Evolutionary conservation across 2,888 invertebrate genomes (phyloP).

Genomic region (Apodemia duryi): DNA sequence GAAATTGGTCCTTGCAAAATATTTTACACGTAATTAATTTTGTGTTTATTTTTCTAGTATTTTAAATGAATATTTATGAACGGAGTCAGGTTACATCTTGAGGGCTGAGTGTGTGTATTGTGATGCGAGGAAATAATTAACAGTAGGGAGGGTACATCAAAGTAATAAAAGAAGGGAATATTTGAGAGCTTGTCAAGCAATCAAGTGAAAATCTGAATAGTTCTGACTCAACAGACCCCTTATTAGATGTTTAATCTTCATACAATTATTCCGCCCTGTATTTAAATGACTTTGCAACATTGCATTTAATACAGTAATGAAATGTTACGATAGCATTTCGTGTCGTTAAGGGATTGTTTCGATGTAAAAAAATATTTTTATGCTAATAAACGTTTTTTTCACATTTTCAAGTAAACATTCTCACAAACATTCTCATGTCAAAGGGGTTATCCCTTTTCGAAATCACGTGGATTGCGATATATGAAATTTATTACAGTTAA

Average conservation of each 20-base stretch:
- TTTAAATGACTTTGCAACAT: constrained; percentile 70
- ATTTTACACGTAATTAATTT: background rate
- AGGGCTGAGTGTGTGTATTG: constrained; percentile 60
- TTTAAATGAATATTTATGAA: constrained; percentile 63
- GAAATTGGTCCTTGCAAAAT: too few species aligned
- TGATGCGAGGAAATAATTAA: constrained; percentile 73
- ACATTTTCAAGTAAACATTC: too few species aligned
- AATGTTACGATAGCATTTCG: constrained; percentile 21
- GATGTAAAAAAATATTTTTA: too few species aligned
- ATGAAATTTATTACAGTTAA: too few species aligned
- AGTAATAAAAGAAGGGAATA: constrained; percentile 70
- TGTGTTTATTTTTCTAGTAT: background rate
- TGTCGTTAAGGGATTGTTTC: background rate
- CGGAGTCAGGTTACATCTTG: constrained; percentile 49
- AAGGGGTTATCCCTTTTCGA: constrained; percentile 11
- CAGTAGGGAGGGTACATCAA: constrained; percentile 72
- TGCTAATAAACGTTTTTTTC: too few species aligned
- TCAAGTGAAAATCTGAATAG: constrained; percentile 78
- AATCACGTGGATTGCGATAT: too few species aligned
- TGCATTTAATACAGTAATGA: constrained; percentile 52
- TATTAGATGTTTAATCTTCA: constrained; percentile 77
- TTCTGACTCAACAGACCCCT: constrained; percentile 71
- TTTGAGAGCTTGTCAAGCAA: constrained; percentile 77
- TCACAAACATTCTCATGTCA: too few species aligned
- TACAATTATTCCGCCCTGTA: constrained; percentile 74